Conservation (phyloP, 2,888 invertebrate species). For the Lydus trimaculatus region DNA sequence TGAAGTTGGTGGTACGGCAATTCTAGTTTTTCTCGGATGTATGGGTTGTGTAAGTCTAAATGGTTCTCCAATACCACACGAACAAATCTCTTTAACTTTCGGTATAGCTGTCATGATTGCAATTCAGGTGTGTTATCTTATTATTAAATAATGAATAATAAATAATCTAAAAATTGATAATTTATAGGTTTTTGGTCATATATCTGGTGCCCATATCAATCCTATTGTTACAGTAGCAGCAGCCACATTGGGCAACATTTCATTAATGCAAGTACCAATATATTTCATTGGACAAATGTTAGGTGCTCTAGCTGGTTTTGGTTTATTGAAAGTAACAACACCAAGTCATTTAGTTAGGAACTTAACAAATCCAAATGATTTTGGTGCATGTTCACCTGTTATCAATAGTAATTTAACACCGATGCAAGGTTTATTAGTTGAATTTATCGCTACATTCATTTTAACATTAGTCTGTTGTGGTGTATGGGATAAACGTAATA, state of each 20-base stretch:
- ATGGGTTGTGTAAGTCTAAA: slow-evolving; percentile 66
- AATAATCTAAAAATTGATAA: neutral
- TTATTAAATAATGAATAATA: neutral
- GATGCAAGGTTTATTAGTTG: slow-evolving; percentile 67
- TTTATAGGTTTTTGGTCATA: slow-evolving; percentile 74
- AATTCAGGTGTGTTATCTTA: slow-evolving; percentile 5
- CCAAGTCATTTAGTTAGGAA: neutral
- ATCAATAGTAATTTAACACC: slow-evolving; percentile 40
- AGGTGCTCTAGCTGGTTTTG: slow-evolving; percentile 75
- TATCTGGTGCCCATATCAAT: slow-evolving; percentile 81
- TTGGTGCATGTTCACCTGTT: slow-evolving; percentile 50
- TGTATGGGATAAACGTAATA: slow-evolving; percentile 75
- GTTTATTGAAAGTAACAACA: slow-evolving; percentile 62
- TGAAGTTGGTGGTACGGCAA: slow-evolving; percentile 74
- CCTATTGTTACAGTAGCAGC: slow-evolving; percentile 79
- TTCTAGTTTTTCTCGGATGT: slow-evolving; percentile 77
- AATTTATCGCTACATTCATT: slow-evolving; percentile 69
- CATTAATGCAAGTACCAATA: slow-evolving; percentile 64
- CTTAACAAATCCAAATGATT: neutral
- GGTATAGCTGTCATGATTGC: slow-evolving; percentile 61
- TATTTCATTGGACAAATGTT: slow-evolving; percentile 72
- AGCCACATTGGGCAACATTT: slow-evolving; percentile 67
- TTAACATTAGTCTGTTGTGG: slow-evolving; percentile 73
- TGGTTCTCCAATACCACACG: slow-evolving; percentile 55
- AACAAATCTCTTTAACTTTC: slow-evolving; percentile 69